Evolutionary conservation across 2,888 invertebrate genomes (phyloP), one percentile per base, ranked within the genome.

Genomic region (Molorchus minor): DNA sequence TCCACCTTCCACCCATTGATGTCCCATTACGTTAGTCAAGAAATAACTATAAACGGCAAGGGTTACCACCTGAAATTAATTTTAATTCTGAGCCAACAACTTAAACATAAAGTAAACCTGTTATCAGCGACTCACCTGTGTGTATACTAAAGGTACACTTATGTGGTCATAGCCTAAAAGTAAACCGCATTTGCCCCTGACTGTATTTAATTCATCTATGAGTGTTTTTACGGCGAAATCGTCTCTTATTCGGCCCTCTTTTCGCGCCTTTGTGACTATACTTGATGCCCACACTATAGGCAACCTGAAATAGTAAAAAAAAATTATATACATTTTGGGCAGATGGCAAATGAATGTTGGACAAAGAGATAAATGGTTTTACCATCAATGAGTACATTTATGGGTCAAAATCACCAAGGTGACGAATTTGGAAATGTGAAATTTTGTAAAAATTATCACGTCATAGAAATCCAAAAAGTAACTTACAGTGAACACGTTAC

Each of bases 1-100:
- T 80, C 73, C 75, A 20, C 61, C 49, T 46, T 66, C 87, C 12
- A 52, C 54, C 21, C 57, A 93, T 76, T 96, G 96, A 65, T 93
- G 87, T 5, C 93, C 94, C 83, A 96, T 86, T n/a, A 94, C 87
- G 51, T 91, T 89, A 1, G 93, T 91, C 49, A 94, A 82, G 79
- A 96, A 96, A 80, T 92, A 96, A 3, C 92, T 91, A 77, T 96
- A 95, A 12, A 94, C 94, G 3, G 94, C 93, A 75, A 96, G 84
- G 0, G 96, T 96, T 7, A 96, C 96, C 69, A 96, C 78, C 77
- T 77, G 62, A 21, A 69, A 66, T 40, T 40, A 12, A 3, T n/a
- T 12, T 47, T 10, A 3, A 8, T 21, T 45, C 17, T 20, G 15
- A 10, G 25, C n/a, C 5, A 3, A 29, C 20, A 16, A 40, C n/a